Evolutionary conservation across 2,113 vertebrate species (phyloP).

Genomic region (Cyanoderma ruficeps): DNA sequence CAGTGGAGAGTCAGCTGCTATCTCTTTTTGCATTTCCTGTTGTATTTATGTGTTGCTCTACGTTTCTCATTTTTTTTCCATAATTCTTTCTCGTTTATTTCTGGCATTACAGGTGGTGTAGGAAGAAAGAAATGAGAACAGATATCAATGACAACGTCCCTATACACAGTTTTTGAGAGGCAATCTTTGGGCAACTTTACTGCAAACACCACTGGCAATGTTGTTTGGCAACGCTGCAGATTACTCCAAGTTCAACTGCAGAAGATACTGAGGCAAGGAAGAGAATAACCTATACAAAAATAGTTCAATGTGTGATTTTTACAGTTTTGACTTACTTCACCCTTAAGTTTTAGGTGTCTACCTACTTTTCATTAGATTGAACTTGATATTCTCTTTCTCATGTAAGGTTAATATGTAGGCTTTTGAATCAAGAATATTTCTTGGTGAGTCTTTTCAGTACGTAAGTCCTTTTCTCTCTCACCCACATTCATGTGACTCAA

Average conservation of each 20-base stretch:
- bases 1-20: constrained; percentile 13
- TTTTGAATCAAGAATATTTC: neutral
- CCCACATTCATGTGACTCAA: constrained; percentile 30
- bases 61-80: neutral
- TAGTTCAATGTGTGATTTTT: neutral
- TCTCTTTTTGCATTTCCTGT: constrained; percentile 11
- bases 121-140: neutral
- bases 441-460: neutral
- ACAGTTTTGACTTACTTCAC: neutral
- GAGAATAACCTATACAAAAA: neutral
- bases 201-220: neutral
- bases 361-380: neutral
- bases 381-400: neutral
- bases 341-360: neutral
- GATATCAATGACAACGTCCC: neutral
- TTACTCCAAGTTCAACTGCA: neutral
- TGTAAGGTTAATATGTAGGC: neutral
- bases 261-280: neutral
- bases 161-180: neutral
- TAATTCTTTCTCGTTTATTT: neutral
- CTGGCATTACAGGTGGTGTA: neutral
- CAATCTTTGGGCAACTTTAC: neutral
- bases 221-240: neutral
- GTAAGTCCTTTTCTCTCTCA: neutral
- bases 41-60: neutral